Evolutionary conservation across 2,113 vertebrate species (phyloP).

Genomic region (Gasterosteus aculeatus): DNA sequence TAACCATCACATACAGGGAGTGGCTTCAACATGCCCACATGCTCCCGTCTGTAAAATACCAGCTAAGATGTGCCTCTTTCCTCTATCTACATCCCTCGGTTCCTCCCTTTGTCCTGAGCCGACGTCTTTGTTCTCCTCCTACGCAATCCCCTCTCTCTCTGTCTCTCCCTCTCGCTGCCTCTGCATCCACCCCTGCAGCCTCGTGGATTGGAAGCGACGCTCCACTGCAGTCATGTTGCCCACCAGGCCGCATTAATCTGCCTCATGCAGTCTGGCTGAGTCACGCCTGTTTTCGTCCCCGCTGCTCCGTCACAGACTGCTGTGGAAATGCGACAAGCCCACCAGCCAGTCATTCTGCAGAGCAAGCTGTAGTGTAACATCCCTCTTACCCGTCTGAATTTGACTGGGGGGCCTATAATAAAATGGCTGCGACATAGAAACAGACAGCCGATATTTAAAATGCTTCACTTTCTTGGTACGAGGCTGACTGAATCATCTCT

Average conservation of each 20-base stretch:
- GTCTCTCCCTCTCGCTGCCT: slow-evolving; percentile 15
- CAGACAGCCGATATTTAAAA: slow-evolving; percentile 22
- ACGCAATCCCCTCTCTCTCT: slow-evolving; percentile 28
- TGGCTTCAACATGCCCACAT: slow-evolving; percentile 56
- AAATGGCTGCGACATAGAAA: slow-evolving; percentile 22
- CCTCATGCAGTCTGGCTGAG: slow-evolving; percentile 44
- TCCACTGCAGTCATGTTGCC: slow-evolving; percentile 69
- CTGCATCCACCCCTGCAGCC: slow-evolving; percentile 66
- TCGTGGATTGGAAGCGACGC: slow-evolving; percentile 35
- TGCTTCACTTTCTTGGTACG: not conserved
- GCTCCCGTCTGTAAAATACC: slow-evolving; percentile 32
- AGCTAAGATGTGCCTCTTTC: slow-evolving; percentile 37
- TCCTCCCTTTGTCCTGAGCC: slow-evolving; percentile 47
- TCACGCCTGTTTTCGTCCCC: slow-evolving; percentile 43
- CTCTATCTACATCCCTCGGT: slow-evolving; percentile 28
- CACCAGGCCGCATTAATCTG: slow-evolving; percentile 54
- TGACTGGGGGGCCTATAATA: slow-evolving; percentile 27
- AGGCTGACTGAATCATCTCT: slow-evolving; percentile 16
- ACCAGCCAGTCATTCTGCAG: slow-evolving; percentile 41
- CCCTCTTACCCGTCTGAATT: slow-evolving; percentile 23
- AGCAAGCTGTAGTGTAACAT: slow-evolving; percentile 30
- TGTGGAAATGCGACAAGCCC: slow-evolving; percentile 45
- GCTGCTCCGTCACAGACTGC: slow-evolving; percentile 30
- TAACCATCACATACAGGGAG: slow-evolving; percentile 57
- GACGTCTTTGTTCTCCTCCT: slow-evolving; percentile 71